Evolutionary conservation across 2,888 invertebrate species (phyloP), one percentile per base, ranked within the genome.

Genomic region (Leptogaster cylindrica): DNA sequence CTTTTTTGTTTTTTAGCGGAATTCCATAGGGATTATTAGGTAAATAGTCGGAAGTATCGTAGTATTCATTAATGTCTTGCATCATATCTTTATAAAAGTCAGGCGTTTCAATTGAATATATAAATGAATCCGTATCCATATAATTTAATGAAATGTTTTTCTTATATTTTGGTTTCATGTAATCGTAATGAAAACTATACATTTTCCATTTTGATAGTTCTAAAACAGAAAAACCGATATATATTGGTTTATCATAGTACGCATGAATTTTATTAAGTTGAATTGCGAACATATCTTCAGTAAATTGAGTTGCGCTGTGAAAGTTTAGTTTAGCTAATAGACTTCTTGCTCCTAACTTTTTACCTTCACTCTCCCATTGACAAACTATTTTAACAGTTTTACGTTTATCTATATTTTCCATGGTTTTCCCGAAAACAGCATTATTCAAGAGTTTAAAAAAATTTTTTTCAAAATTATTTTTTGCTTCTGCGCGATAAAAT

Each of bases 1-100:
- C 64, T 67, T n/a, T 31, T 31, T 63, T 23, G 75, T 73, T 7
- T 68, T 52, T 61, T 73, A 75, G n/a, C n/a, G n/a, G n/a, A n/a
- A n/a, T n/a, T n/a, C n/a, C n/a, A n/a, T n/a, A n/a, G 8, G 58
- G 6, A 72, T 77, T 77, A 55, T 72, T 48, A 6, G 41, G 5
- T 7, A 61, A 23, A 68, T 74, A 76, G 66, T 74, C 73, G 2
- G 75, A 75, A 28, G 75, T 76, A 72, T 79, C 78, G 70, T 78
- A 79, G 41, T 67, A 33, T 5, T 6, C 10, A 8, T 31, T 33
- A 39, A 69, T 67, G 55, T 69, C 68, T 41, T 14, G 4, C 27
- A 39, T 25, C 20, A 70, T 61, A 61, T 70, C 70, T 14, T 68
- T 36, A 51, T 71, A 72, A 36, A 72, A 65, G 67, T 70, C 67